These are phyloP conservation scores for Gambusia yucatana DNA, from an alignment of 2,797 vertebrate genomes.

Conservation along the genomic window DNA sequence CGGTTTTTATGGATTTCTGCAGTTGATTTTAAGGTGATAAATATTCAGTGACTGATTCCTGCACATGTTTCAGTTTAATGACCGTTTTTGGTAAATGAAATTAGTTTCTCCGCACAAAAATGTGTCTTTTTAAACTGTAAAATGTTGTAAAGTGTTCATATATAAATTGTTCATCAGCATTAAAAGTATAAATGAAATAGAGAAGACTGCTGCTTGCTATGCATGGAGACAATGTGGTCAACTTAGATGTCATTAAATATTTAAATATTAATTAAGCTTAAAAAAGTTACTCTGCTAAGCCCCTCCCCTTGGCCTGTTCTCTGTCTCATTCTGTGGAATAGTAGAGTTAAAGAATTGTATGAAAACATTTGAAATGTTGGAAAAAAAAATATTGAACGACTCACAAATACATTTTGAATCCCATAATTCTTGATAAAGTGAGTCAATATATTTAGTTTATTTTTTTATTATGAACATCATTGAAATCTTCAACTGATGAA, in stretches of 20 bases:
- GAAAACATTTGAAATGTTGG: background rate
- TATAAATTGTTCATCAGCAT: background rate
- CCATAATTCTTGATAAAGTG: too few species aligned
- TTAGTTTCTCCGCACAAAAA: background rate
- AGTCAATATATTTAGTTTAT: too few species aligned
- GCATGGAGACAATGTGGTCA: too few species aligned
- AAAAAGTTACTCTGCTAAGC: too few species aligned
- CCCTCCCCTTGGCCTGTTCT: background rate
- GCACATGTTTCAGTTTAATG: background rate
- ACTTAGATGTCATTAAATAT: too few species aligned
- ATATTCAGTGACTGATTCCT: background rate
- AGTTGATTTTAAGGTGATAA: background rate
- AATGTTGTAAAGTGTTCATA: background rate
- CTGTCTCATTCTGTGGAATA: background rate
- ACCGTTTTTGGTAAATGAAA: background rate
- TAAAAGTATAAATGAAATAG: background rate
- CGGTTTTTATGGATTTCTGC: constrained; percentile 10
- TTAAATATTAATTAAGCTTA: too few species aligned
- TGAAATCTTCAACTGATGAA: too few species aligned
- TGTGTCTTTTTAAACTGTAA: background rate
- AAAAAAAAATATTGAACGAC: background rate
- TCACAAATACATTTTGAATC: too few species aligned
- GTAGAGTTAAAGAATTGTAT: background rate
- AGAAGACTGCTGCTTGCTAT: too few species aligned
- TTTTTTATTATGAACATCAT: too few species aligned